A percentile compares a stretch with the other conserved stretches of the same genome.
phyloP scores from a whole-genome alignment of 2,888 invertebrate genomes.

The Belgica antarctica region DNA sequence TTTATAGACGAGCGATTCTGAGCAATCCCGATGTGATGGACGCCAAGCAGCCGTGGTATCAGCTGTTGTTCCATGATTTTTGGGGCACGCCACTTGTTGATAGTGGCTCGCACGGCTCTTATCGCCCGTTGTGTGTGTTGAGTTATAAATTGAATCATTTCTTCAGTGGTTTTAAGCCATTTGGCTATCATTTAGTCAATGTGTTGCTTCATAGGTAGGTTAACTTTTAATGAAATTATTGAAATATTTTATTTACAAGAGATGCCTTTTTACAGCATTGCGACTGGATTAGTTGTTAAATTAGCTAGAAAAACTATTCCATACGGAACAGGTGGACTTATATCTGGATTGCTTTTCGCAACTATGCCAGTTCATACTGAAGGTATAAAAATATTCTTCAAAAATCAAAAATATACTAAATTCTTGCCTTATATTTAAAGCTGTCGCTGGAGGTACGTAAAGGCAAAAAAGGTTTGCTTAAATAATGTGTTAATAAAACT shows the following conservation, averaged over 20 bases:
- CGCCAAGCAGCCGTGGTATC: slow-evolving; percentile 71
- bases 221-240: too few relatives aligned
- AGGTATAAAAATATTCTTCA: too few relatives aligned
- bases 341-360: slow-evolving; percentile 85
- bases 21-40: slow-evolving; percentile 90
- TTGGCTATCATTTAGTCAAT: slow-evolving; percentile 84
- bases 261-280: too few relatives aligned
- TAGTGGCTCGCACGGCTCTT: slow-evolving; percentile 94
- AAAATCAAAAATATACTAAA: too few relatives aligned
- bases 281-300: slow-evolving; percentile 77
- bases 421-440: too few relatives aligned
- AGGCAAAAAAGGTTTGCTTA: too few relatives aligned
- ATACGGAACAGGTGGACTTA: slow-evolving; percentile 65
- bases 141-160: slow-evolving; percentile 83
- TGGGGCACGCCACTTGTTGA: slow-evolving; percentile 95
- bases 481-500: too few relatives aligned
- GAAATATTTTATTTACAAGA: too few relatives aligned
- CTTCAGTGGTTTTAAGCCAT: slow-evolving; percentile 72
- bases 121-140: slow-evolving; percentile 87
- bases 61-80: slow-evolving; percentile 88
- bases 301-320: slow-evolving; percentile 71
- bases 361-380: slow-evolving; percentile 96
- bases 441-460: too few relatives aligned
- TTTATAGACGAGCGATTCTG: slow-evolving; percentile 89
- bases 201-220: slow-evolving; percentile 83